Conservation (phyloP, 92 coral and sea anemone genomes). For the Montipora capitata region DNA sequence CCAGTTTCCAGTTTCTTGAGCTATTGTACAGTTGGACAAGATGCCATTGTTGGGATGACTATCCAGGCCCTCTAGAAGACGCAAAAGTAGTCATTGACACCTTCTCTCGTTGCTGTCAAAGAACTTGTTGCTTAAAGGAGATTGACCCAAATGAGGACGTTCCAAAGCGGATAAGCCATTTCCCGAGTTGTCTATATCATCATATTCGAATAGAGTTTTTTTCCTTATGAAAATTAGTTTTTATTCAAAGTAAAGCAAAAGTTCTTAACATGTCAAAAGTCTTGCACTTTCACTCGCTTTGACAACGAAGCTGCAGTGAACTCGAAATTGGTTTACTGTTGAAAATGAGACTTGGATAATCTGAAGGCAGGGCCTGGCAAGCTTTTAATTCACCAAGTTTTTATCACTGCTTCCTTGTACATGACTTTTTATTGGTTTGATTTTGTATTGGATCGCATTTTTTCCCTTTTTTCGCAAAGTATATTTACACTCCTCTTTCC, state of each 20-base stretch:
- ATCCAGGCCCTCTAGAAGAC: neutral
- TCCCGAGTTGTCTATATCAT: too few relatives aligned
- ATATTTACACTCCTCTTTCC: too few relatives aligned
- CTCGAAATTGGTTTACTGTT: too few relatives aligned
- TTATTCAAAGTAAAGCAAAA: too few relatives aligned
- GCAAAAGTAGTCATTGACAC: too few relatives aligned
- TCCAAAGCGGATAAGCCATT: too few relatives aligned
- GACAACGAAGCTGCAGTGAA: too few relatives aligned
- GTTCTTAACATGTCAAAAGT: too few relatives aligned
- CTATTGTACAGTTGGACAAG: neutral
- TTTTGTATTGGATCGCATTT: conserved; percentile 27
- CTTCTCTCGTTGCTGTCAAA: neutral
- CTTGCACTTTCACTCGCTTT: too few relatives aligned
- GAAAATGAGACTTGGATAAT: neutral
- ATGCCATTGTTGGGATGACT: neutral
- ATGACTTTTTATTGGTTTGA: conserved; percentile 28
- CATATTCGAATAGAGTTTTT: too few relatives aligned
- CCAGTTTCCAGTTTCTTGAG: neutral
- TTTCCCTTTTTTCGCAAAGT: neutral
- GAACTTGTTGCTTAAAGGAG: neutral
- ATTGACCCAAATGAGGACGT: too few relatives aligned
- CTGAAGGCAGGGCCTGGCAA: neutral
- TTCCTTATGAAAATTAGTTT: too few relatives aligned
- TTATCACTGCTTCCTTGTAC: conserved; percentile 29
- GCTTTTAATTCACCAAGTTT: conserved; percentile 29